phyloP scores from a whole-genome alignment of 2,797 vertebrate species.

The Onychomys leucogaster region DNA sequence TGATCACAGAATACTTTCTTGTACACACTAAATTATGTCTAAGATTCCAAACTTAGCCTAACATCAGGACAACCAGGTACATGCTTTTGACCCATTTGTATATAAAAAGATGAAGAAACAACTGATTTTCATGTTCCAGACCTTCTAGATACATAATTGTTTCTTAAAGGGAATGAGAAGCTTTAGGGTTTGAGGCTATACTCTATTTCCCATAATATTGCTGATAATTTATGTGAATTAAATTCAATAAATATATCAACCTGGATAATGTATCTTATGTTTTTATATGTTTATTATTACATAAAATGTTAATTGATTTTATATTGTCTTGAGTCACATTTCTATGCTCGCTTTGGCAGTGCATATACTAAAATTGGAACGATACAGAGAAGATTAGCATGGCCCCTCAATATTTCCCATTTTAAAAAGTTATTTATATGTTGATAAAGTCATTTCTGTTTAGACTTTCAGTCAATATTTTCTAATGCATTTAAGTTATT shows the following conservation, averaged over 20 bases:
- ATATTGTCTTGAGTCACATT: not conserved
- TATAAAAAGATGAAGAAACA: not conserved
- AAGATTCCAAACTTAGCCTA: not conserved
- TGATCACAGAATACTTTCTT: not conserved
- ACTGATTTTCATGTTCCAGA: not conserved
- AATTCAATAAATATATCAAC: not conserved
- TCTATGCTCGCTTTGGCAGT: no score
- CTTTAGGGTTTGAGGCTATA: not conserved
- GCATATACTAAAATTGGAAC: no score
- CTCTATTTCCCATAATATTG: not conserved
- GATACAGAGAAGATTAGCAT: no score
- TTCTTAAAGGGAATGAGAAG: not conserved
- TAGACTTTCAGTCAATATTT: not conserved
- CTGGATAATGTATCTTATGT: not conserved
- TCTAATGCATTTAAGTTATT: slow-evolving; percentile 49
- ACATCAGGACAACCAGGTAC: not conserved
- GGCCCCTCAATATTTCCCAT: not conserved
- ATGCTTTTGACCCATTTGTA: not conserved
- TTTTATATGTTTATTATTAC: not conserved
- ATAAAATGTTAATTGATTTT: not conserved
- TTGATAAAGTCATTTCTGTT: slow-evolving; percentile 35
- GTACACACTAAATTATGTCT: not conserved
- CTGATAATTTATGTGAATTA: not conserved
- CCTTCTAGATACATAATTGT: not conserved
- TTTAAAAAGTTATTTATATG: not conserved